These are phyloP conservation scores for Melinaea marsaeus DNA, from an alignment of 2,888 invertebrate genomes.

Conservation along the genomic window DNA sequence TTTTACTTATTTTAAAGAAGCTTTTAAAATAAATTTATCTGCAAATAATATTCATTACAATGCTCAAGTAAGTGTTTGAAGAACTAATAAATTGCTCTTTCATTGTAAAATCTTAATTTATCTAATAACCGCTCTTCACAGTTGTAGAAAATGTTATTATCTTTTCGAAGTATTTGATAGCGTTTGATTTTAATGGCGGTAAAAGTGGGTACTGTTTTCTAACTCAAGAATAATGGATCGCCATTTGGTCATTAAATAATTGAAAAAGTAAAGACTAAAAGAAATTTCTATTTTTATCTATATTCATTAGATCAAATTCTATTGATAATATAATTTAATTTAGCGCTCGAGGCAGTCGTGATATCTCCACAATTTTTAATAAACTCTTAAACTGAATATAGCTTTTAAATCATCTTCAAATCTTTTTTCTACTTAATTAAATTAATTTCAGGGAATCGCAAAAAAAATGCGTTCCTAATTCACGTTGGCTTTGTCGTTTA, in stretches of 20 bases:
- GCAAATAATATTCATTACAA: constrained; percentile 3
- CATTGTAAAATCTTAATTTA: constrained; percentile 55
- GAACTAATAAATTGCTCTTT: constrained; percentile 50
- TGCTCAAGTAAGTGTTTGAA: constrained; percentile 52
- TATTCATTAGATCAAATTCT: neutral
- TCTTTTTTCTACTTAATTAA: constrained; percentile 31
- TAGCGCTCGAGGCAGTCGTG: constrained; percentile 8
- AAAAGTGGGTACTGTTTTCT: no score
- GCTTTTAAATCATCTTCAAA: constrained; percentile 25
- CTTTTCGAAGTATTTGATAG: neutral
- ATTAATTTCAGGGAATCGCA: constrained; percentile 31
- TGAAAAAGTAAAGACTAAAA: no score
- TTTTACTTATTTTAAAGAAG: no score
- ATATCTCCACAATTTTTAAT: constrained; percentile 24
- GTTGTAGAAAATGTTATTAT: constrained; percentile 15
- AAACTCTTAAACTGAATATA: constrained; percentile 19
- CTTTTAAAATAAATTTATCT: no score
- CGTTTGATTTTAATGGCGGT: no score
- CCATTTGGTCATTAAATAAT: no score
- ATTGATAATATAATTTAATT: constrained; percentile 1
- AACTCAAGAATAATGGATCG: no score
- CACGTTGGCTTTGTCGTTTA: constrained; percentile 20
- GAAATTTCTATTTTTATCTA: no score
- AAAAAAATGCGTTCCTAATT: constrained; percentile 24
- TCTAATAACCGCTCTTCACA: constrained; percentile 53